Evolutionary conservation across 2,113 vertebrate genomes (phyloP), one percentile per base, ranked within the genome.

Genomic region (Cebidichthys violaceus): DNA sequence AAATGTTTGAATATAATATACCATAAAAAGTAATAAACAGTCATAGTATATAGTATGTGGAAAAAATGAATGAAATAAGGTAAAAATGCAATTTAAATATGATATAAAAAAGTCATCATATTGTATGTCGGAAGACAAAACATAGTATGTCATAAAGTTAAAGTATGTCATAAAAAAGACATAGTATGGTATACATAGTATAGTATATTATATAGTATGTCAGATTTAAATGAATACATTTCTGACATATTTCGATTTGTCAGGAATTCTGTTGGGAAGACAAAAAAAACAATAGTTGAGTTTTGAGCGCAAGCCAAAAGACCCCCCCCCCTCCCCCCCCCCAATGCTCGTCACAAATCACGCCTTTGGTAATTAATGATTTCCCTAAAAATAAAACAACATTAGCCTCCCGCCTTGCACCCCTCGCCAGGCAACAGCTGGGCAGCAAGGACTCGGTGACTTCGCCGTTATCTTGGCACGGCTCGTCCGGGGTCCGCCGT

Each of bases 301-400:
- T 68, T 87, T 67, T 43, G 57, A 77, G 66, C 75, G 18, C 62
- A 50, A 76, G 67, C 76, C 62, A 33, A 31, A 65, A 72, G 55
- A 75, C 14, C 22, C 57, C 15, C 57, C 80, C 82, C 27, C 62
- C 35, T 54, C 33, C 5, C 33, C 33, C 35, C 35, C 35, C 35
- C 35, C 6, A 37, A 68, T 31, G 45, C 83, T 65, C 71, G 60
- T 86, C 87, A 88, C 84, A 72, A 77, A 86, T 87, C 80, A 79
- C 61, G 54, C 62, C 78, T 65, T 62, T 20, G 33, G 83, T 93
- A 90, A 95, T 93, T 93, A 92, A 94, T 84, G 80, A 84, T 90
- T 89, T 83, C 85, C 86, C 93, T 95, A 94, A 94, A 94, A 94
- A 95, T 94, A 94, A 94, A 94, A 86, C 81, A 74, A 89, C 91